Percentiles rank a stretch among this genome's conserved stretches.
Conservation (phyloP, 2,113 vertebrate genomes). For the Chinchilla lanigera region DNA sequence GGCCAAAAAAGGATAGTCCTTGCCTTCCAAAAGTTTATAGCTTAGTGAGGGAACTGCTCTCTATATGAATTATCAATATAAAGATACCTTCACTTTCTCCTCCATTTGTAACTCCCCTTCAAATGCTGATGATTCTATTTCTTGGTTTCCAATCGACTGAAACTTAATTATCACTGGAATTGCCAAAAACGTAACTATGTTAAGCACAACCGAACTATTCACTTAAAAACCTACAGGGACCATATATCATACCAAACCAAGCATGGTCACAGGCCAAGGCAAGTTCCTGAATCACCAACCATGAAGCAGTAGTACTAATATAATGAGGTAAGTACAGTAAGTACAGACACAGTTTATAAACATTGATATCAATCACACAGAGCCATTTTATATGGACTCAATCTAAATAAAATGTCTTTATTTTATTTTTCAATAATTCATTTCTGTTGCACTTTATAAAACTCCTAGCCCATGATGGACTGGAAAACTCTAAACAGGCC, state of each 20-base stretch:
- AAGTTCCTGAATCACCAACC: not conserved
- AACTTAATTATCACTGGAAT: not conserved
- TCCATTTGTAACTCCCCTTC: not conserved
- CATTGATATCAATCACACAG: not conserved
- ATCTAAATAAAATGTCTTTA: conserved; percentile 33
- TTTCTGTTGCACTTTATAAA: conserved; percentile 23
- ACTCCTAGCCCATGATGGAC: not conserved
- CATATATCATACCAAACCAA: not conserved
- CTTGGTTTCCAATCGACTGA: not conserved
- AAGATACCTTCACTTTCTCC: not conserved
- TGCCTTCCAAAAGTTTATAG: not conserved
- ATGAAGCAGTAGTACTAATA: not conserved
- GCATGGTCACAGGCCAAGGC: not conserved
- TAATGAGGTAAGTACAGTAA: not conserved
- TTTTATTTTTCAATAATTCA: not conserved
- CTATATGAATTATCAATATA: not conserved
- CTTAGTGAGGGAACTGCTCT: not conserved
- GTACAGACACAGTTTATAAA: conserved; percentile 26
- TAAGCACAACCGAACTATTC: not conserved
- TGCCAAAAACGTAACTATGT: not conserved
- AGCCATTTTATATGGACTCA: not conserved
- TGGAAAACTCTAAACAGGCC: not conserved
- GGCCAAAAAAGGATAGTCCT: conserved; percentile 7
- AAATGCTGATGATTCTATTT: not conserved
- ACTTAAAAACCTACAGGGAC: not conserved